phyloP scores from a whole-genome alignment of 2,797 vertebrate species.

The Choloepus didactylus region DNA sequence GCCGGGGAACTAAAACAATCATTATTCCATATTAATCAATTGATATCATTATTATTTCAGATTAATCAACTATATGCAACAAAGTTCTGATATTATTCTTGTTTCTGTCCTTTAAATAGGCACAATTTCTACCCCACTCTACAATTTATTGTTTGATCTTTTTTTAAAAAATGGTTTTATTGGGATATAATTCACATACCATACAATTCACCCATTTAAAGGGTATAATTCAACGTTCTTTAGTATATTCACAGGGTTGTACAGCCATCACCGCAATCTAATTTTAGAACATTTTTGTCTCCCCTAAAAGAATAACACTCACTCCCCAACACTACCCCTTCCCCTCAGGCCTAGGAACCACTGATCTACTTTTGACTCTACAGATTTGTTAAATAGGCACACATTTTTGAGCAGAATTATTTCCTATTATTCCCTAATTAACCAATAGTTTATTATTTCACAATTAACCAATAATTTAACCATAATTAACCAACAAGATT shows the following conservation, averaged over 20 bases:
- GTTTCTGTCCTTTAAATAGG: constrained; percentile 42
- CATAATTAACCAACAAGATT: constrained; percentile 21
- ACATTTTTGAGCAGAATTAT: constrained; percentile 58
- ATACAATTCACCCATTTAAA: constrained; percentile 1
- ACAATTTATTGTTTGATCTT: constrained; percentile 18
- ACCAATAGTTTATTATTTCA: constrained; percentile 6
- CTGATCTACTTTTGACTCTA: constrained; percentile 2
- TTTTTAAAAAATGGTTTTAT: neutral
- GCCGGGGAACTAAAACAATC: too few species aligned
- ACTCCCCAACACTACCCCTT: neutral
- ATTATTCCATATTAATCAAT: constrained; percentile 20
- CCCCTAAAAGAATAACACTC: constrained; percentile 3
- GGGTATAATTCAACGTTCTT: neutral
- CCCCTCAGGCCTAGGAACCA: neutral
- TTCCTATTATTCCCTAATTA: constrained; percentile 53
- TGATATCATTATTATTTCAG: neutral
- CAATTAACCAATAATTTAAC: constrained; percentile 19
- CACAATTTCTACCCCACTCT: neutral
- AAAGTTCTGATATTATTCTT: constrained; percentile 35
- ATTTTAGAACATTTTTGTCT: constrained; percentile 29
- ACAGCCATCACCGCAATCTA: constrained; percentile 4
- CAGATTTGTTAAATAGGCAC: constrained; percentile 2
- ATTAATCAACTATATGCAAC: neutral
- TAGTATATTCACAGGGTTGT: neutral
- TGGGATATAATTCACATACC: constrained; percentile 24